Percentiles rank a stretch among this genome's conserved stretches.
These are phyloP conservation scores for Aegotheles bennettii DNA, from an alignment of 2,113 vertebrate genomes.

Conservation along the genomic window DNA sequence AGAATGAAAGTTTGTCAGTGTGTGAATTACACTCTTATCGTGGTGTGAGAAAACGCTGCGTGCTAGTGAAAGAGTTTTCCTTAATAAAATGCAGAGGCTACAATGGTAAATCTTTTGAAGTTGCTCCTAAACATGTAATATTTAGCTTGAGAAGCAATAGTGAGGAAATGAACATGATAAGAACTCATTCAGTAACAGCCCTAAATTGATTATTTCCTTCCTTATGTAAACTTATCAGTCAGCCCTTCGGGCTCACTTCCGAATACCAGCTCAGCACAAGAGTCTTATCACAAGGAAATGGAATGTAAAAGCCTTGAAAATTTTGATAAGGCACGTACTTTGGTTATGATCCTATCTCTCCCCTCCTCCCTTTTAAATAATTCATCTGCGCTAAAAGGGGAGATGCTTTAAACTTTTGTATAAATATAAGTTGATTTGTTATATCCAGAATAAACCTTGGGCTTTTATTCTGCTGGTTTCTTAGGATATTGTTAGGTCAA, in stretches of 20 bases:
- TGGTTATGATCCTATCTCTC: conserved; percentile 4
- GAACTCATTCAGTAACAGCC: conserved; percentile 85
- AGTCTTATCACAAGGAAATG: conserved; percentile 81
- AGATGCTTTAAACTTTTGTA: not conserved
- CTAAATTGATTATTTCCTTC: conserved; percentile 96
- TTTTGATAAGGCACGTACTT: conserved; percentile 73
- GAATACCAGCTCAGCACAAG: conserved; percentile 76
- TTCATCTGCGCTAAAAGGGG: not conserved
- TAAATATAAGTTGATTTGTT: not conserved
- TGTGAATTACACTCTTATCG: not conserved
- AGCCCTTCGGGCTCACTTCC: conserved; percentile 83
- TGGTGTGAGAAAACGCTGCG: conserved; percentile 24
- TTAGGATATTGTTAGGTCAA: not conserved
- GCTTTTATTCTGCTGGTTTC: not conserved
- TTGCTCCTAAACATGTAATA: conserved; percentile 76
- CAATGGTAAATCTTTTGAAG: conserved; percentile 71
- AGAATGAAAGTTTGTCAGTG: not conserved
- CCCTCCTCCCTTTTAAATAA: conserved; percentile 20
- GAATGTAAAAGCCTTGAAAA: conserved; percentile 80
- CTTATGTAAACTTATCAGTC: conserved; percentile 86
- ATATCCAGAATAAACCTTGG: not conserved
- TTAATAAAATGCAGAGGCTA: conserved; percentile 56
- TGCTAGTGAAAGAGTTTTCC: conserved; percentile 48
- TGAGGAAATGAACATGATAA: conserved; percentile 80
- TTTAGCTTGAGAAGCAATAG: conserved; percentile 86